phyloP scores from a whole-genome alignment of 2,888 invertebrate genomes.

The Pediacus dermestoides region DNA sequence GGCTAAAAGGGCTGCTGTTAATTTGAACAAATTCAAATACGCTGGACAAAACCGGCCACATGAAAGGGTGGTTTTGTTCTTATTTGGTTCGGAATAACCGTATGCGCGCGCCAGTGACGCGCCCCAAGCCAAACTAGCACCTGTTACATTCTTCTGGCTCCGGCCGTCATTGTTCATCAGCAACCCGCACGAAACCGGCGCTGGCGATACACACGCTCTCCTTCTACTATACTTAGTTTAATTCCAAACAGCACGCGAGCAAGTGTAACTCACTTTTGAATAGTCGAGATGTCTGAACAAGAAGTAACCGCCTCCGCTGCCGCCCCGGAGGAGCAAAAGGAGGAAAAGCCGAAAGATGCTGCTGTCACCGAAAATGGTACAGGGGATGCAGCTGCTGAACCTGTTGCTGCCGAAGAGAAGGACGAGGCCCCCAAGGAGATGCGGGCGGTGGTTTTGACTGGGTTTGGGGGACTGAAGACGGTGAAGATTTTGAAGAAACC shows the following conservation, averaged over 20 bases:
- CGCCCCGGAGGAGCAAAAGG: slow-evolving; percentile 32
- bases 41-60: too few species aligned
- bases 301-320: slow-evolving; percentile 29
- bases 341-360: slow-evolving; percentile 19
- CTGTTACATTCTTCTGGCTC: slow-evolving; percentile 38
- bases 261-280: slow-evolving; percentile 1
- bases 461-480: slow-evolving; percentile 82
- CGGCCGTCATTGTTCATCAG: slow-evolving; percentile 39
- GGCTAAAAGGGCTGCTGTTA: too few species aligned
- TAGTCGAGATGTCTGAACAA: slow-evolving; percentile 35
- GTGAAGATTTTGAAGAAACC: slow-evolving; percentile 80
- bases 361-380: slow-evolving; percentile 50
- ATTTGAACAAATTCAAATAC: too few species aligned
- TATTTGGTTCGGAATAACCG: slow-evolving; percentile 23
- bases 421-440: slow-evolving; percentile 70
- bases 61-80: slow-evolving; percentile 35
- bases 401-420: slow-evolving; percentile 34
- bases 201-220: slow-evolving; percentile 19
- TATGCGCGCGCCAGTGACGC: slow-evolving; percentile 41
- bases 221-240: too few species aligned
- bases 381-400: slow-evolving; percentile 47
- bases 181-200: slow-evolving; percentile 33
- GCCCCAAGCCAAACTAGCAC: slow-evolving; percentile 41
- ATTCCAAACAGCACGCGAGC: slow-evolving; percentile 2
- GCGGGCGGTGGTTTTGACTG: slow-evolving; percentile 78